phyloP scores from a whole-genome alignment of 2,797 vertebrate genomes.

The Alectoris magna region DNA sequence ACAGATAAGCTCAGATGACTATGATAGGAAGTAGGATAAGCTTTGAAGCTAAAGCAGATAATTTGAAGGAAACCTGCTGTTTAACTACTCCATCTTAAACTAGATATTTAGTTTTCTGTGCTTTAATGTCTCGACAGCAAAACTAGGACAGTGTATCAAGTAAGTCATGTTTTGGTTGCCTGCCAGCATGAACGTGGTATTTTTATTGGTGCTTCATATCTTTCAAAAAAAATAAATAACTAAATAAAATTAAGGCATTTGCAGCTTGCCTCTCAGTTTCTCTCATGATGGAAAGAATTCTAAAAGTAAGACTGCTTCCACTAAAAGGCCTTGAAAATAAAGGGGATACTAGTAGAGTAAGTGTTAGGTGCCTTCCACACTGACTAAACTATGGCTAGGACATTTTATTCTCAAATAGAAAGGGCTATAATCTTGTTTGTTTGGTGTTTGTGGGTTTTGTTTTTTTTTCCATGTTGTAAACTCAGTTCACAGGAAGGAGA shows the following conservation, averaged over 20 bases:
- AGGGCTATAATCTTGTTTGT: background rate
- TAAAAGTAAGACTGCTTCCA: background rate
- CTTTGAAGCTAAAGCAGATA: background rate
- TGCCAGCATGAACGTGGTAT: background rate
- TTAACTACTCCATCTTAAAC: conserved; percentile 1
- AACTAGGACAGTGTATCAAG: conserved; percentile 4
- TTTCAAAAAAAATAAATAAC: background rate
- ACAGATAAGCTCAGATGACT: background rate
- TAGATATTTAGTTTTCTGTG: background rate
- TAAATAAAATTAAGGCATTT: too few species aligned
- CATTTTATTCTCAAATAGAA: background rate
- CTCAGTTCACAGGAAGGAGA: background rate
- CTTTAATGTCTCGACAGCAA: background rate
- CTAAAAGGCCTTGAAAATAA: background rate
- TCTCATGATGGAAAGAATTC: background rate
- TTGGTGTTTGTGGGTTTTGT: background rate
- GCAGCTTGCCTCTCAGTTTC: background rate
- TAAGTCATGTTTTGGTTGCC: background rate
- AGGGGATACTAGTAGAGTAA: background rate
- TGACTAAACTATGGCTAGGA: background rate
- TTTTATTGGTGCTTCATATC: background rate
- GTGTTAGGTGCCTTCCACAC: background rate
- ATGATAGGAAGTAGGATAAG: background rate
- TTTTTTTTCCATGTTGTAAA: background rate
- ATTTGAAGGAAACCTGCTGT: background rate